Conservation (phyloP, 2,888 invertebrate species). For the Synergus laeviventris region DNA sequence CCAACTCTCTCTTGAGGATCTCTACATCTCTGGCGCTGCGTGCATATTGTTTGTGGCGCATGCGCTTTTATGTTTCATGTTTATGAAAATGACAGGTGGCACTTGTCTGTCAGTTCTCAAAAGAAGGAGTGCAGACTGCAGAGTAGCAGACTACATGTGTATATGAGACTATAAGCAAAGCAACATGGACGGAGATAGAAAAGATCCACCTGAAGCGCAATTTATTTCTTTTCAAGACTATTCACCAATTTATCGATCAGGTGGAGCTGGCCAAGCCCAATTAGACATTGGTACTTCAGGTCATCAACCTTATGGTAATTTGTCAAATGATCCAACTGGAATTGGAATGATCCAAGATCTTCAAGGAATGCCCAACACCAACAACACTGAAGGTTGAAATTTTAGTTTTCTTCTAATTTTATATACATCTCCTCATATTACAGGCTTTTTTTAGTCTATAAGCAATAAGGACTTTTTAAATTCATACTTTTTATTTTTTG, state of each 20-base stretch:
- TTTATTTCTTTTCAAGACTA: slow-evolving; percentile 85
- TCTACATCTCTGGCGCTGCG: too few relatives aligned
- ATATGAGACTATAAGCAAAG: too few relatives aligned
- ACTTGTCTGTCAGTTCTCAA: slow-evolving; percentile 16
- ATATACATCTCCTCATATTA: neutral
- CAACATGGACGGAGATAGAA: slow-evolving; percentile 48
- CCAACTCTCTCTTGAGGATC: too few relatives aligned
- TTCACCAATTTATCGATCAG: slow-evolving; percentile 78
- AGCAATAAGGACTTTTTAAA: neutral
- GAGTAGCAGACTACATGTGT: neutral
- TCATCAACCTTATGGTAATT: slow-evolving; percentile 65
- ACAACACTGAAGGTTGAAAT: slow-evolving; percentile 64
- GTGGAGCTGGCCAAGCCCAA: slow-evolving; percentile 79
- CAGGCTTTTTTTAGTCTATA: neutral
- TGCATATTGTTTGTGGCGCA: too few relatives aligned
- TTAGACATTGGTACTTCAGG: slow-evolving; percentile 82
- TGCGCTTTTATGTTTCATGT: too few relatives aligned
- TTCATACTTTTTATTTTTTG: neutral
- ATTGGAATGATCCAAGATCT: slow-evolving; percentile 66
- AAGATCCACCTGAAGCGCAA: slow-evolving; percentile 52
- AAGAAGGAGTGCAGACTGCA: too few relatives aligned
- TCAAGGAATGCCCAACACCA: slow-evolving; percentile 62
- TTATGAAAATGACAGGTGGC: too few relatives aligned
- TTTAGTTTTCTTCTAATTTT: neutral
- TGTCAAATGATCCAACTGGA: slow-evolving; percentile 62